Base-by-base conservation (phyloP, 2,113 vertebrate genomes). In the Lates calcarifer region DNA sequence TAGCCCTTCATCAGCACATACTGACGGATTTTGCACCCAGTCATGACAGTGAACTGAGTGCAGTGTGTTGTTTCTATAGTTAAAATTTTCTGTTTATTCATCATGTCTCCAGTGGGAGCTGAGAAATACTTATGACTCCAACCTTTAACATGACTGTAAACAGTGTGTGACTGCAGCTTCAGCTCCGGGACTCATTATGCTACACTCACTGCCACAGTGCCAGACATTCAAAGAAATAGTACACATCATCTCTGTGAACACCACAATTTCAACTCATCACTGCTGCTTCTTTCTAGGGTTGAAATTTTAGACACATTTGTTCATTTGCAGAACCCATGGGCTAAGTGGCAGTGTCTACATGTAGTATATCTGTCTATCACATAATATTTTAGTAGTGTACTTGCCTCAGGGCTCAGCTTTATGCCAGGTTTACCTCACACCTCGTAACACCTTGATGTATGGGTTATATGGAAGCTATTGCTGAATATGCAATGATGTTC, bases 111-210 rank as follows among this genome's bases (percentile, higher is more conserved):
- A 22, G 53, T 60, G 71, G 55, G 9, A 60, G 24, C 60, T 15
- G 55, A 47, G 45, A 47, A 58, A 75, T 24, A 28, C 69, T 72
- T 58, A 39, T 55, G 31, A 68, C 43, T 69, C 53, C 60, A 29
- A 79, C 79, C 79, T 78, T 87, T 87, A 74, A 82, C 85, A 77
- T 66, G 75, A 83, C 60, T 58, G 75, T 76, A 89, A 89, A 90
- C 81, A 67, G 26, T 55, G 47, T 74, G 69, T 69, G 77, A 82
- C 68, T 84, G 72, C 76, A 66, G 56, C 37, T 15, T 60, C 72
- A 76, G 76, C 89, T 82, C 49, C 3, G 74, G 79, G 74, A 83
- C 88, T 92, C 85, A 76, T 91, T 89, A 89, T 51, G 22, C 47
- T 67, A 10, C 68, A 41, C 33, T 74, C 47, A n/a, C 56, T 43